Percentiles rank a stretch among this genome's conserved stretches.
Conservation (phyloP, 1,140 invertebrate species). For the Adelges cooleyi region DNA sequence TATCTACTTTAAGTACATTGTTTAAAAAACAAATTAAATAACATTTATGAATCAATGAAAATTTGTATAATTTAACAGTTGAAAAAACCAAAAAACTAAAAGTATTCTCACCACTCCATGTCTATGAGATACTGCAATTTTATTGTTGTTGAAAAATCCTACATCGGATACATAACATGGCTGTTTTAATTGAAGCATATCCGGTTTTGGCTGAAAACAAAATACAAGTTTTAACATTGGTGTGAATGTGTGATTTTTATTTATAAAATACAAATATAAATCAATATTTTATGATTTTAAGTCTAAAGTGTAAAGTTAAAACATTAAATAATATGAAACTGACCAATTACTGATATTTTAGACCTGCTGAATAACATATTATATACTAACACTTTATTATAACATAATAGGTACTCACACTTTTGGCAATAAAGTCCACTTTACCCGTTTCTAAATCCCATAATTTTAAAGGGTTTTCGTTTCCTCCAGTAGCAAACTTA, state of each 20-base stretch:
- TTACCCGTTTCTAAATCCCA: conserved; percentile 50
- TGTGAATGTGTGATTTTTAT: no score
- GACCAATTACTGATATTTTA: no score
- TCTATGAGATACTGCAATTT: not conserved
- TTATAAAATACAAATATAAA: no score
- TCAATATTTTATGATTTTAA: no score
- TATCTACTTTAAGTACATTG: no score
- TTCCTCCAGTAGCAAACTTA: conserved; percentile 51
- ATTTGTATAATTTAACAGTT: not conserved
- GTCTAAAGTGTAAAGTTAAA: no score
- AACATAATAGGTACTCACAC: conserved; percentile 41
- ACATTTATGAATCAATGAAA: no score
- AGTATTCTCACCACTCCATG: conserved; percentile 2
- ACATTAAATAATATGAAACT: no score
- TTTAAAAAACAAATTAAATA: no score
- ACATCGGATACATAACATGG: conserved; percentile 17
- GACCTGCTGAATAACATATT: no score
- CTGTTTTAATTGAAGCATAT: conserved; percentile 14
- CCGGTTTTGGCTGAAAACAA: conserved; percentile 19
- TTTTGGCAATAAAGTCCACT: conserved; percentile 54
- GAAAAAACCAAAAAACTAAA: not conserved
- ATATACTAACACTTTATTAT: no score
- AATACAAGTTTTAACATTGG: not conserved
- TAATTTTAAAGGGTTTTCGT: conserved; percentile 61
- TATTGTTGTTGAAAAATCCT: conserved; percentile 8